Evolutionary conservation across 1,140 invertebrate genomes (phyloP), one percentile per base, ranked within the genome.

Genomic region (Cephus cinctus): DNA sequence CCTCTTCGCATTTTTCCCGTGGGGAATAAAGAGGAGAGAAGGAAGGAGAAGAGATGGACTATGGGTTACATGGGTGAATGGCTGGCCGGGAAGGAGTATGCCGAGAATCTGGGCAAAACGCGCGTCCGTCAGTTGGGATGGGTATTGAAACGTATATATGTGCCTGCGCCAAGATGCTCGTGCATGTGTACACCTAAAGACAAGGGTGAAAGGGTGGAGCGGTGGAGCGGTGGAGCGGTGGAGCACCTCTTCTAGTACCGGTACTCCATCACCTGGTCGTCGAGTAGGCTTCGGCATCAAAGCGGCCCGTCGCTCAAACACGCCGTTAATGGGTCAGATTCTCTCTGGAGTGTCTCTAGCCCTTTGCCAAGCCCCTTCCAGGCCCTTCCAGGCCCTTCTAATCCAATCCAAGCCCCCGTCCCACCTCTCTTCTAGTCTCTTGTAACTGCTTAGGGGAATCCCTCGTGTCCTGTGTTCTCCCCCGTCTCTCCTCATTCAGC

Each of bases 401-500:
- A 56, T 56, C 54, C 54, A 56, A 48, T 45, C 41, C 38, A 55
- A n/a, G n/a, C n/a, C n/a, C n/a, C n/a, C n/a, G n/a, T 16, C 40
- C n/a, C n/a, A 18, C 5, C 20, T 14, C 4, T n/a, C 38, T 35
- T 47, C 12, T 5, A 38, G 35, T 20, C 3, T 20, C n/a, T 5
- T 6, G 15, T 16, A 38, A n/a, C 35, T 35, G 32, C 4, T 5
- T 5, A 38, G 15, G 3, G 14, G 15, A 18, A 38, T 16, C n/a
- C n/a, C n/a, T n/a, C n/a, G n/a, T n/a, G n/a, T n/a, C n/a, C n/a
- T n/a, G n/a, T n/a, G n/a, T n/a, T n/a, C n/a, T n/a, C n/a, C n/a
- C n/a, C n/a, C n/a, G n/a, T n/a, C n/a, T n/a, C n/a, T n/a, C n/a
- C n/a, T n/a, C n/a, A n/a, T n/a, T n/a, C n/a, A n/a, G n/a, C n/a